Base-by-base conservation (phyloP, 1,140 invertebrate genomes). In the Zelostemma sp. region DNA sequence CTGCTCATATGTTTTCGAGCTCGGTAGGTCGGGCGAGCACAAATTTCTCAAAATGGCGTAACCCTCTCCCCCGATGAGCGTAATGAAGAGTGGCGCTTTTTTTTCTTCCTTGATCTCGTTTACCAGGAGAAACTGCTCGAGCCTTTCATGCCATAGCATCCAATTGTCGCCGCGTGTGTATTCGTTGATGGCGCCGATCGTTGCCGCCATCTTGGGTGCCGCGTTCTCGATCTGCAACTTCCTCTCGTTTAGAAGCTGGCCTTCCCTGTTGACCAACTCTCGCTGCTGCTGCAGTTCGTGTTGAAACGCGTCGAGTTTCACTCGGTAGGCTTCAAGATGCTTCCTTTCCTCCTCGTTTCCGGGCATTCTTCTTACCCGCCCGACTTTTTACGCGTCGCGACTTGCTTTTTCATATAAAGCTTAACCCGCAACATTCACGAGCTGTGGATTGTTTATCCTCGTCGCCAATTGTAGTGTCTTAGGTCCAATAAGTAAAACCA, bases 1-100 rank as follows among this genome's bases (percentile, higher is more conserved):
- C 19, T 79, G 69, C 0, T 14, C 43, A 45, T 69, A 77, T 0
- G 70, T 69, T 28, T 75, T 76, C 5, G 45, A 21, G 16, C 69
- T 64, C 1, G 77, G 79, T 9, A 73, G 47, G 0, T 21, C 25
- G 4, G 73, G 76, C 3, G 64, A 58, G 53, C 78, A 78, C 45
- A 80, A 50, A 61, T 80, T 74, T 5, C 71, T 61, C 57, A 80
- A 38, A 35, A 79, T 59, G 11, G 59, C 71, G 62, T 77, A 79
- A 6, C 63, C 65, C 40, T 78, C 64, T 12, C 40, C 17, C 6
- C 75, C 77, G 0, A 81, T 46, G 0, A 74, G 15, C 5, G 76
- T 80, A 1, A 82, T 25, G 18, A 80, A 76, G 1, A 75, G 56
- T 11, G 74, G 43, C 6, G 68, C 73, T 28, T 69, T 72, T 14